Conservation (phyloP, 2,888 invertebrate genomes). For the Pseudanteris insignis region DNA sequence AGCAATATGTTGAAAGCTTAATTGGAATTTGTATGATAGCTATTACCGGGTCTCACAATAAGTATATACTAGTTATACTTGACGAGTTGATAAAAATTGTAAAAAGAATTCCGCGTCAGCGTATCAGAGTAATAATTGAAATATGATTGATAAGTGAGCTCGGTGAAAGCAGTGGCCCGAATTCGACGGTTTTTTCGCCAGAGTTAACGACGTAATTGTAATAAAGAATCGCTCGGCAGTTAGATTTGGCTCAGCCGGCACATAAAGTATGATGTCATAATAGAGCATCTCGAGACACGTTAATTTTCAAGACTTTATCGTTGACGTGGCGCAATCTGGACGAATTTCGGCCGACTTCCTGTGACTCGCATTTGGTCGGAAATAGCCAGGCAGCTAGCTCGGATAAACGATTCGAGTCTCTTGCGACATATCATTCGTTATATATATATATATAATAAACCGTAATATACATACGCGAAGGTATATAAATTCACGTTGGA, state of each 20-base stretch:
- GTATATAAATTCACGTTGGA: conserved; percentile 31
- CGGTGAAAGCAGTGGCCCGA: conserved; percentile 4
- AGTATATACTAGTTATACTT: too few relatives aligned
- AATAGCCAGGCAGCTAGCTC: conserved; percentile 41
- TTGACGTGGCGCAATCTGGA: conserved; percentile 45
- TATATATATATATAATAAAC: background rate
- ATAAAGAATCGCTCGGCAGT: conserved; percentile 30
- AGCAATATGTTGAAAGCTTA: too few relatives aligned
- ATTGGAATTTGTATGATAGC: too few relatives aligned
- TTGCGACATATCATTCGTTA: conserved; percentile 30
- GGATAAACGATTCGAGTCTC: conserved; percentile 43
- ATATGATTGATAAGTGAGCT: conserved; percentile 2
- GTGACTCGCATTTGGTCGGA: conserved; percentile 40
- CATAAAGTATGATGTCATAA: conserved; percentile 42
- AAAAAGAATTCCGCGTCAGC: too few relatives aligned
- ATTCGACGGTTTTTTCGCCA: conserved; percentile 16
- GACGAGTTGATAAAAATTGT: too few relatives aligned
- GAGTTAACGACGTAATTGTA: conserved; percentile 33
- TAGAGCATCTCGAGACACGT: conserved; percentile 43
- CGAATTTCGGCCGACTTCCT: conserved; percentile 46
- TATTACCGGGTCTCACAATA: too few relatives aligned
- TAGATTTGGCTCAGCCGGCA: conserved; percentile 33
- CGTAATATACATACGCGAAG: conserved; percentile 20
- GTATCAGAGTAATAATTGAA: background rate
- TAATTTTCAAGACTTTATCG: conserved; percentile 46